These are phyloP conservation scores for Reticulitermes lucifugus DNA, from an alignment of 2,888 invertebrate genomes.

Conservation along the genomic window DNA sequence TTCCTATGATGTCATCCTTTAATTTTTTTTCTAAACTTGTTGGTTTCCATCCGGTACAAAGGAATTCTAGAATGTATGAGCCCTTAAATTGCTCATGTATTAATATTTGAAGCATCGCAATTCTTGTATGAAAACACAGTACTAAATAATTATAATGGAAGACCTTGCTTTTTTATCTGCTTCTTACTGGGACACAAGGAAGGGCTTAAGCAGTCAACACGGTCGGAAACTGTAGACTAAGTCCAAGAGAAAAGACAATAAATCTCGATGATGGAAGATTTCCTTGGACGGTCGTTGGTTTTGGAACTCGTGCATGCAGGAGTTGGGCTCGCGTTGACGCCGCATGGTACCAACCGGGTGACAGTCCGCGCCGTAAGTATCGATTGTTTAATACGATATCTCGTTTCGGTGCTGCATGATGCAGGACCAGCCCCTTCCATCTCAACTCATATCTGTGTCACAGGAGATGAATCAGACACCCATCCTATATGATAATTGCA, in stretches of 20 bases:
- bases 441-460: background rate
- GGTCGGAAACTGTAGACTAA: background rate
- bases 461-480: background rate
- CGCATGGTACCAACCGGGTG: constrained; percentile 6
- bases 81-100: no score
- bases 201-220: background rate
- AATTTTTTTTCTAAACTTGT: no score
- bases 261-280: background rate
- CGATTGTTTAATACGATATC: constrained; percentile 13
- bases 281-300: background rate
- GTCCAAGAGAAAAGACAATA: background rate
- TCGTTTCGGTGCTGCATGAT: background rate
- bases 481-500: no score
- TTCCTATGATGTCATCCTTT: no score
- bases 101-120: no score
- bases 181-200: background rate
- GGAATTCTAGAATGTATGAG: no score
- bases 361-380: constrained; percentile 8
- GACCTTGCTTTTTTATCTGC: background rate
- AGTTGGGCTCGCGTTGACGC: background rate
- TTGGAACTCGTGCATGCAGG: background rate
- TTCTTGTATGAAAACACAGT: background rate
- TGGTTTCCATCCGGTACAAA: no score
- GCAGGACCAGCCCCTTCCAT: background rate
- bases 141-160: background rate